Evolutionary conservation across 2,113 vertebrate species (phyloP), one percentile per base, ranked within the genome.

Genomic region (Psilopogon haemacephalus): DNA sequence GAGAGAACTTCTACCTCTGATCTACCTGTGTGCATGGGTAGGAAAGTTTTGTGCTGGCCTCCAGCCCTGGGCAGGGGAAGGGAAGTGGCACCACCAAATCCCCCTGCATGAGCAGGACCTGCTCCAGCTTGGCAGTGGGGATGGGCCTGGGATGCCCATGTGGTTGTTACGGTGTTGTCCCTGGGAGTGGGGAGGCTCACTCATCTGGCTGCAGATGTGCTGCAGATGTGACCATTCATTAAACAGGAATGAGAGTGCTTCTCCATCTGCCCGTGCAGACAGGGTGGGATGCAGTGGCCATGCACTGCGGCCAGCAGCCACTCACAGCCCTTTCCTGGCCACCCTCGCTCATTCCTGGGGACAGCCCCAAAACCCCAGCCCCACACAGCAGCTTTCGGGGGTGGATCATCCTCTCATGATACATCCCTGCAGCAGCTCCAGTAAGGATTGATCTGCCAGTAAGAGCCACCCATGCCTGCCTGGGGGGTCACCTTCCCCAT

Each of bases 61-160:
- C 76, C 75, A n/a, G n/a, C 65, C 56, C 63, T 3, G 0, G 60
- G 63, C 5, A 14, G 26, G 17, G 3, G 63, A 15, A 14, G 26
- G 17, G 3, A 8, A 2, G 5, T 0, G 0, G 33, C 5, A 1
- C 11, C 58, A n/a, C 17, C 2, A 0, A 67, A 8, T 5, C 52
- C 55, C 12, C 0, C 0, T 3, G 35, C 8, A 1, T 4, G 1
- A 65, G 75, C 2, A 0, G 59, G 35, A 9, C 17, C 20, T 0
- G 0, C 71, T 58, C 19, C 79, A 63, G 67, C 59, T 38, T 0
- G 0, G 40, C 71, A 65, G 74, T 2, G 0, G 64, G 58, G 21
- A 0, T 0, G 0, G 68, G n/a, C n/a, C 78, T 70, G 85, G 0
- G 24, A 8, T 27, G 18, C 21, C 63, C 87, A 18, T 0, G 0